A percentile compares a stretch with the other conserved stretches of the same genome.
These are phyloP conservation scores for Lepus townsendii DNA, from an alignment of 2,797 vertebrate species.

Conservation along the genomic window DNA sequence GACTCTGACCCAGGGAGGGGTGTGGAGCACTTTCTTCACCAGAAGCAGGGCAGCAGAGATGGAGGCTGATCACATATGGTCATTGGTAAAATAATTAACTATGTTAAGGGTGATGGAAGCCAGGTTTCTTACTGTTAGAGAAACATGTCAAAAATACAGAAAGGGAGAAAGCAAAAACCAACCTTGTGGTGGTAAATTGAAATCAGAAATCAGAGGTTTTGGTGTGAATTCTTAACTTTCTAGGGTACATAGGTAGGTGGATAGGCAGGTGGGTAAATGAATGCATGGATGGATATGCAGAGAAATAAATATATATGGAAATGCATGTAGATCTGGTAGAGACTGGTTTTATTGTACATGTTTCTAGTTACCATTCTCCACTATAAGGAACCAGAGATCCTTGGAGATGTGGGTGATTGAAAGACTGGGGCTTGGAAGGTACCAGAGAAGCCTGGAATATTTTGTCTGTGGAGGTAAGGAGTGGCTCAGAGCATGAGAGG, in stretches of 20 bases:
- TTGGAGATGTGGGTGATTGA: not conserved
- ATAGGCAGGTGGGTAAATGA: not conserved
- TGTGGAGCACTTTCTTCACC: not conserved
- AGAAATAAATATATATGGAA: not conserved
- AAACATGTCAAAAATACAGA: not conserved
- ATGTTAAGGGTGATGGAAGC: not conserved
- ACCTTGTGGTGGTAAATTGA: not conserved
- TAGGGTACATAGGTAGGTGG: not conserved
- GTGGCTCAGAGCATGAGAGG: not conserved
- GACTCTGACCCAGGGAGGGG: accelerated
- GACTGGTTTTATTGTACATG: not conserved
- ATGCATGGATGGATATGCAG: not conserved
- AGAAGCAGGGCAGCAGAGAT: not conserved
- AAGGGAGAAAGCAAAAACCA: not conserved
- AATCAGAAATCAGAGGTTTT: not conserved
- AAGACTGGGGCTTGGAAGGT: not conserved
- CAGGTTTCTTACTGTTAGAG: not conserved
- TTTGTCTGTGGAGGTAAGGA: not conserved
- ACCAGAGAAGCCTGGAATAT: not conserved
- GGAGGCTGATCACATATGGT: not conserved
- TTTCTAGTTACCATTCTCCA: not conserved
- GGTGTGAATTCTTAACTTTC: not conserved
- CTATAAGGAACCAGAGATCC: not conserved
- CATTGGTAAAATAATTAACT: not conserved
- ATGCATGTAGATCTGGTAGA: not conserved